These are phyloP conservation scores for Arctia plantaginis DNA, from an alignment of 2,888 invertebrate species.

Conservation along the genomic window DNA sequence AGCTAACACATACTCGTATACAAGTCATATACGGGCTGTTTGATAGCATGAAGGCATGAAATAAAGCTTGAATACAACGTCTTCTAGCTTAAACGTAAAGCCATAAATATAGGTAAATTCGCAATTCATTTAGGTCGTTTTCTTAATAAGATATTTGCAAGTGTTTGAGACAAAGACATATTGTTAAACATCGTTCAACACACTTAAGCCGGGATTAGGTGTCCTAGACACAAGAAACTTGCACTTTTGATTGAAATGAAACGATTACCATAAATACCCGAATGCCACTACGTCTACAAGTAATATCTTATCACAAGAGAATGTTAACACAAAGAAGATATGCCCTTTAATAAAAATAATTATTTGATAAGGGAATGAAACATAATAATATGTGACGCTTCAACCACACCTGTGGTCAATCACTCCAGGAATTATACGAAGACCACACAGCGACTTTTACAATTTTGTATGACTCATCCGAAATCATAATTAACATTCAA, in stretches of 20 bases:
- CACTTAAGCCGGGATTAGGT: not conserved
- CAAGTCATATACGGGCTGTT: not conserved
- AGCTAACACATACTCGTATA: not conserved
- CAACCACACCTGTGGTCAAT: conserved; percentile 5
- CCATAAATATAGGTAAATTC: no score
- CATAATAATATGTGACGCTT: conserved; percentile 1
- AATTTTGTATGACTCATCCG: not conserved
- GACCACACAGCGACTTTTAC: conserved; percentile 9
- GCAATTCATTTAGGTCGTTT: no score
- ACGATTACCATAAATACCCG: not conserved
- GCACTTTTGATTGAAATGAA: not conserved
- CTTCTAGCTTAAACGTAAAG: not conserved
- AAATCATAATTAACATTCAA: not conserved
- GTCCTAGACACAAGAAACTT: not conserved
- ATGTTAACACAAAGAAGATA: conserved; percentile 1
- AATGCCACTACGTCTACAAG: not conserved
- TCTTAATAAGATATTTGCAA: not conserved
- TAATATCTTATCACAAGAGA: not conserved
- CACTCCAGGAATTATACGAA: not conserved
- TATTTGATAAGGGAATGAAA: conserved; percentile 7
- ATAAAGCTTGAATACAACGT: not conserved
- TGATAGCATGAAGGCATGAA: not conserved
- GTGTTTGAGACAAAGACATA: not conserved
- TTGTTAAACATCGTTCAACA: not conserved
- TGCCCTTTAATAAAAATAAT: not conserved